These are phyloP conservation scores for Pycnomerus fuliginosus DNA, from an alignment of 2,888 invertebrate genomes.

Conservation along the genomic window DNA sequence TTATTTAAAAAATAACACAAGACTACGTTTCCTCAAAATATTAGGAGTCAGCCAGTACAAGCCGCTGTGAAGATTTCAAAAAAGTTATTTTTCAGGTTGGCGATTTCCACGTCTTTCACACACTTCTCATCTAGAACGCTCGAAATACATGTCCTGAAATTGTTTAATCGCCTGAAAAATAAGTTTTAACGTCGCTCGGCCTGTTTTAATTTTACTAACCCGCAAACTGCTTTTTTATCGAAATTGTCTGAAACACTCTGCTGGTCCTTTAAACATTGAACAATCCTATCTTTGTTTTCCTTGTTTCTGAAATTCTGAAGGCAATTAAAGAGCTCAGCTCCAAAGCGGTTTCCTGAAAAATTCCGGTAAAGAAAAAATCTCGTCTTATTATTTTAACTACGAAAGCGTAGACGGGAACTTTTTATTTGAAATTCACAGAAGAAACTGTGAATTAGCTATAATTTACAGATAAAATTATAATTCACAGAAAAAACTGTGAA, in stretches of 20 bases:
- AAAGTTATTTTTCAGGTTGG: slow-evolving; percentile 7
- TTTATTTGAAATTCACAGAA: too few species aligned
- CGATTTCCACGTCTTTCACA: slow-evolving; percentile 5
- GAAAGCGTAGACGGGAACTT: too few species aligned
- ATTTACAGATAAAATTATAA: too few species aligned
- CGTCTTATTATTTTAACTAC: too few species aligned
- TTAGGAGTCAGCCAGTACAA: too few species aligned
- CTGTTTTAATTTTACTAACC: slow-evolving; percentile 3
- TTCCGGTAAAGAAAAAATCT: too few species aligned
- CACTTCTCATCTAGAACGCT: slow-evolving; percentile 6
- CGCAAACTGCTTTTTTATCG: slow-evolving; percentile 7
- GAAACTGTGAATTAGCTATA: too few species aligned
- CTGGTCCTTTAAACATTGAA: slow-evolving; percentile 1
- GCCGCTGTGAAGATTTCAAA: slow-evolving; percentile 6
- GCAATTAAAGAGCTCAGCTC: slow-evolving; percentile 8
- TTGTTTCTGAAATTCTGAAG: slow-evolving; percentile 6
- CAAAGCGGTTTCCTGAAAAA: slow-evolving; percentile 1
- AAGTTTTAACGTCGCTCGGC: slow-evolving; percentile 5
- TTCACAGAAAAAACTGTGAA: too few species aligned
- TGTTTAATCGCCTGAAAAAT: slow-evolving; percentile 3
- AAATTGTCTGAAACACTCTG: slow-evolving; percentile 2
- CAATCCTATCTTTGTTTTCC: background rate
- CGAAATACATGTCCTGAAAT: slow-evolving; percentile 4
- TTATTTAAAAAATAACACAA: too few species aligned
- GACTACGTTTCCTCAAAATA: too few species aligned